Evolutionary conservation across 2,888 invertebrate genomes (phyloP).

Genomic region (Tachina grossa): DNA sequence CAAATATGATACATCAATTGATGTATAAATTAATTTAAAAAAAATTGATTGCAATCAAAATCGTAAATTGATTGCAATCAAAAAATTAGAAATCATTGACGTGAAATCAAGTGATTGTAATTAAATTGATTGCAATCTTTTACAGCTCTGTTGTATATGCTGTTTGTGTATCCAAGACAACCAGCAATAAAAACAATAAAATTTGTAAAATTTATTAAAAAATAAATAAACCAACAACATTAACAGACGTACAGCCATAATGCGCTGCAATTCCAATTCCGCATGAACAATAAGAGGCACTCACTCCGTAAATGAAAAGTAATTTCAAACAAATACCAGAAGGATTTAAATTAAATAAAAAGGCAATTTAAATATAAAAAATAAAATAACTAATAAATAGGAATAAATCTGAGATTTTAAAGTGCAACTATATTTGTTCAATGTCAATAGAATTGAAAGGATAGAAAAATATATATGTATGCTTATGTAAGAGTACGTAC

Average conservation of each 20-base stretch:
- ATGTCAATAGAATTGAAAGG: not conserved
- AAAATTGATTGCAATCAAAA: no score
- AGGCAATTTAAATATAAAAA: slow-evolving; percentile 53
- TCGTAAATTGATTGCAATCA: no score
- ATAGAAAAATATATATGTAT: no score
- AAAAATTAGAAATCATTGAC: no score
- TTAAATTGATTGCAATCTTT: no score
- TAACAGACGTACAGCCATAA: slow-evolving; percentile 6
- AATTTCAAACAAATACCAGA: slow-evolving; percentile 34
- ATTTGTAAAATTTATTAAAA: slow-evolving; percentile 33
- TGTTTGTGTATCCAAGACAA: slow-evolving; percentile 35
- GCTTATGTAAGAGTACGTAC: no score
- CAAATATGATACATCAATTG: no score
- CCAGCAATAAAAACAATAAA: slow-evolving; percentile 56
- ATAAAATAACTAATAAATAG: not conserved
- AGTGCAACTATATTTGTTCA: slow-evolving; percentile 17
- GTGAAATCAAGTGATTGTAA: no score
- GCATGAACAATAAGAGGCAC: slow-evolving; percentile 69
- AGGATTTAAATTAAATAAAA: slow-evolving; percentile 67
- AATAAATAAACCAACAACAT: slow-evolving; percentile 37
- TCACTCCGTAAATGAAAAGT: slow-evolving; percentile 46
- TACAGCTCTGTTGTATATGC: no score
- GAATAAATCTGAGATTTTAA: slow-evolving; percentile 12
- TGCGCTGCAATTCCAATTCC: slow-evolving; percentile 46
- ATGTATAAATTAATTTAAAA: no score